A percentile compares a stretch with the other conserved stretches of the same genome.
phyloP scores from a whole-genome alignment of 2,888 invertebrate genomes.

The Parelbella ahira region DNA sequence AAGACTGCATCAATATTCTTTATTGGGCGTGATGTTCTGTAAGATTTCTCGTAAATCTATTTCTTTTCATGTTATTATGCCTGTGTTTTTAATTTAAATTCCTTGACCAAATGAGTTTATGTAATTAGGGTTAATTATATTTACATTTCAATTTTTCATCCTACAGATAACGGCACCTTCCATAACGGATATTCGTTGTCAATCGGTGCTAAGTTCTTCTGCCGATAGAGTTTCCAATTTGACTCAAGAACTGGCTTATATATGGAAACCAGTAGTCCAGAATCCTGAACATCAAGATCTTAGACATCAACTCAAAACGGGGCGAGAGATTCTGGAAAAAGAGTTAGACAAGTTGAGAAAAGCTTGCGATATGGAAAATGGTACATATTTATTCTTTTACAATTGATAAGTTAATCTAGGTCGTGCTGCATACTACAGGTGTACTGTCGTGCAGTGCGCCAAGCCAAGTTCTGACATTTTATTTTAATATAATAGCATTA shows the following conservation, averaged over 20 bases:
- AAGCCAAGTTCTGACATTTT: too few relatives aligned
- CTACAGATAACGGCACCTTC: slow-evolving; percentile 39
- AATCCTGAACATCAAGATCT: slow-evolving; percentile 2
- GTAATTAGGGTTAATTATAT: too few relatives aligned
- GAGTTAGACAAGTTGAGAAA: slow-evolving; percentile 33
- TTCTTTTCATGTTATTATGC: too few relatives aligned
- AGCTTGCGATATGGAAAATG: slow-evolving; percentile 32
- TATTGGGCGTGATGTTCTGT: too few relatives aligned
- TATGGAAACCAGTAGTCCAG: slow-evolving; percentile 29
- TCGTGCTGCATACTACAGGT: too few relatives aligned
- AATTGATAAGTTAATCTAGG: too few relatives aligned
- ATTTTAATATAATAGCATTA: too few relatives aligned
- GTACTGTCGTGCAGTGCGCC: neutral
- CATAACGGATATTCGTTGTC: slow-evolving; percentile 36
- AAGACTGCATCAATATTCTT: too few relatives aligned
- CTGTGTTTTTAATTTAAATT: neutral
- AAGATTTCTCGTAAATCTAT: too few relatives aligned
- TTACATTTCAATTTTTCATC: too few relatives aligned
- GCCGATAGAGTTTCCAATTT: slow-evolving; percentile 33
- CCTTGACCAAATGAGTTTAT: too few relatives aligned
- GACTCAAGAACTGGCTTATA: slow-evolving; percentile 29
- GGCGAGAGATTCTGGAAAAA: slow-evolving; percentile 32
- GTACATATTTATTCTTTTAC: slow-evolving; percentile 15
- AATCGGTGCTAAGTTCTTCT: slow-evolving; percentile 31
- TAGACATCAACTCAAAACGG: slow-evolving; percentile 27